Evolutionary conservation across 2,113 vertebrate genomes (phyloP), one percentile per base, ranked within the genome.

Genomic region (Candoia aspera): DNA sequence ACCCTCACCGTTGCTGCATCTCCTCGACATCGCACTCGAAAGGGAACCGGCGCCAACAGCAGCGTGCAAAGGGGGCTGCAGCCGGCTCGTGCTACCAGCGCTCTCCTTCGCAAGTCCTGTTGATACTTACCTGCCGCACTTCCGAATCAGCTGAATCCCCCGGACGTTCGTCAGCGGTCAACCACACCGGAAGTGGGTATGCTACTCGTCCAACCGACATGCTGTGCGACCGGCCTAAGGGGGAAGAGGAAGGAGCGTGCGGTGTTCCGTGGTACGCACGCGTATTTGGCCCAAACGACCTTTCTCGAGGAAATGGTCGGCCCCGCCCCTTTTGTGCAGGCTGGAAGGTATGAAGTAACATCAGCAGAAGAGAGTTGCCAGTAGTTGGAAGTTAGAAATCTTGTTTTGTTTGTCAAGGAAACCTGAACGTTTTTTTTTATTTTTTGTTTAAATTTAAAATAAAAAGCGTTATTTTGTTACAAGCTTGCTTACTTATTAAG

Each of bases 141-240:
- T 83, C 85, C 60, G 3, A 33, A 0, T 0, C 58, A 94, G 88
- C 92, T 68, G 62, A 33, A 11, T 2, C 3, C 24, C 94, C 95
- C 91, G 90, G 55, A 19, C 3, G 3, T 23, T 11, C 21, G 0
- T 23, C 8, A 0, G 1, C 9, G 2, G 0, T 0, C 42, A 42
- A 29, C 54, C 6, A 60, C 11, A 12, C 90, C 90, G 90, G 90
- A 91, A 91, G 59, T 8, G 23, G 5, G 24, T 2, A 33, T 19
- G 11, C 2, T 8, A 15, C 2, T 26, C 37, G 58, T 21, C 17
- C 60, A 3, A 13, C 46, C 13, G 29, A 46, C 5, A 23, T 1
- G 9, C 21, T 26, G 49, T 29, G 53, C 53, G 17, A 57, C 9
- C 6, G 17, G 12, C 15, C 3, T 0, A 6, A 2, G 4, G 37